Evolutionary conservation across 2,113 vertebrate genomes (phyloP), one percentile per base, ranked within the genome.

Genomic region (Microtus ochrogaster): DNA sequence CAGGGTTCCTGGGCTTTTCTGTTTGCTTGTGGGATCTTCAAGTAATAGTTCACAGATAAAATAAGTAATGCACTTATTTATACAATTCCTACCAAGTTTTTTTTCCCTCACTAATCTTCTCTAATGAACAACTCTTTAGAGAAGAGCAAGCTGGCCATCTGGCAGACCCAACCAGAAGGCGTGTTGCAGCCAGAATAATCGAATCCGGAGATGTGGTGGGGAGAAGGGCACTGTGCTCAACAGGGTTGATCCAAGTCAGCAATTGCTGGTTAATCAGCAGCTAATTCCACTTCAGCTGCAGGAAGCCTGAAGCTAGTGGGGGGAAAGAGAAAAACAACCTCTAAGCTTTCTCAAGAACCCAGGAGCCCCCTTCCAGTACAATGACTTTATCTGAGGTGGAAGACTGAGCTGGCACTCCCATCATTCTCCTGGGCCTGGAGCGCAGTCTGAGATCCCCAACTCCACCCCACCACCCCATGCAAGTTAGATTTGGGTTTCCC

Each of bases 11-110:
- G 52, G 66, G 89, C 74, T 93, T 96, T 92, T 65, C 61, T 95
- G 83, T 94, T 97, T 96, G 92, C 63, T 72, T 91, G 83, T 47
- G 66, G 94, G 89, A 95, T 96, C 58, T 92, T 95, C 90, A 96
- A 88, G 89, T 96, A 94, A 96, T 44, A 94, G 41, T 73, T 77
- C 68, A 94, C 92, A 97, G 90, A 93, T 90, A 97, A 94, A 96
- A 94, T 95, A 96, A 97, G 92, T 89, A 96, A 96, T 96, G 96
- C 95, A 89, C 91, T 97, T 96, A 97, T 96, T 96, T 98, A 94
- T 95, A 95, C 77, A 91, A 91, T 95, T 97, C 96, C 94, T 94
- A 97, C 84, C 44, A 91, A 97, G 73, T 96, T 89, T 92, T 97
- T 58, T 58, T 58, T 94, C 93, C 92, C 92, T 85, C 82, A 72